phyloP scores from a whole-genome alignment of 1,140 invertebrate genomes.

The Drosophila fuyamai region DNA sequence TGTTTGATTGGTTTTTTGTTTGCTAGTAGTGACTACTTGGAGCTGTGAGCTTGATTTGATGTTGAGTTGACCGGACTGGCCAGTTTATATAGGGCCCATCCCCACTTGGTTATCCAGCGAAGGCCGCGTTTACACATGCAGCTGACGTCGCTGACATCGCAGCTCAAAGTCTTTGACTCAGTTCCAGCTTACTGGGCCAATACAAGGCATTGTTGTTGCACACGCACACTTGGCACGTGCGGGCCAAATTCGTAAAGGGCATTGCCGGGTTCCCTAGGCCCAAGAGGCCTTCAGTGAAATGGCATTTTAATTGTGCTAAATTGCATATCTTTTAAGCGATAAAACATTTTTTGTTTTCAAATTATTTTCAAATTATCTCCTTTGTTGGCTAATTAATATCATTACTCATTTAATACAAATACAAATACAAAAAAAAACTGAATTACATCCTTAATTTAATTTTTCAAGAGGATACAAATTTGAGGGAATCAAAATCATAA shows the following conservation, averaged over 20 bases:
- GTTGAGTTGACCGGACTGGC: constrained; percentile 4
- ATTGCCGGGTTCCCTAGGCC: constrained; percentile 25
- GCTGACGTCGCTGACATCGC: constrained; percentile 40
- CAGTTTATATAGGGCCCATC: constrained; percentile 52
- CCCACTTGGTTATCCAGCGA: constrained; percentile 19
- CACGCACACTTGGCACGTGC: constrained; percentile 58
- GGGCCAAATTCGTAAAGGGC: constrained; percentile 30
- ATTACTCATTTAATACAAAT: too few species aligned
- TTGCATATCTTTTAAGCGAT: background rate
- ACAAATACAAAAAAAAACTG: too few species aligned
- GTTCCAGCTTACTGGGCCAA: constrained; percentile 52
- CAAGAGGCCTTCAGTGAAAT: background rate
- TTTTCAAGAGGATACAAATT: too few species aligned
- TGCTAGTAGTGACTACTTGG: constrained; percentile 50
- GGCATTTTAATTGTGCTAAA: background rate
- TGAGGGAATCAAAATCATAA: too few species aligned
- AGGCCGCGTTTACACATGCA: constrained; percentile 72
- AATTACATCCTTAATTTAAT: too few species aligned
- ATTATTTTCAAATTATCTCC: too few species aligned
- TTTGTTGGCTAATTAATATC: too few species aligned
- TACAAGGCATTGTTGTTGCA: constrained; percentile 17
- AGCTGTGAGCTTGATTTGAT: constrained; percentile 73
- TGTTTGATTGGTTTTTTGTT: constrained; percentile 27
- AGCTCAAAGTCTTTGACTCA: constrained; percentile 34
- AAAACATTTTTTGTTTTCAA: too few species aligned